Evolutionary conservation across 2,888 invertebrate genomes (phyloP), one percentile per base, ranked within the genome.

Genomic region (Lasioglossum zephyrum): DNA sequence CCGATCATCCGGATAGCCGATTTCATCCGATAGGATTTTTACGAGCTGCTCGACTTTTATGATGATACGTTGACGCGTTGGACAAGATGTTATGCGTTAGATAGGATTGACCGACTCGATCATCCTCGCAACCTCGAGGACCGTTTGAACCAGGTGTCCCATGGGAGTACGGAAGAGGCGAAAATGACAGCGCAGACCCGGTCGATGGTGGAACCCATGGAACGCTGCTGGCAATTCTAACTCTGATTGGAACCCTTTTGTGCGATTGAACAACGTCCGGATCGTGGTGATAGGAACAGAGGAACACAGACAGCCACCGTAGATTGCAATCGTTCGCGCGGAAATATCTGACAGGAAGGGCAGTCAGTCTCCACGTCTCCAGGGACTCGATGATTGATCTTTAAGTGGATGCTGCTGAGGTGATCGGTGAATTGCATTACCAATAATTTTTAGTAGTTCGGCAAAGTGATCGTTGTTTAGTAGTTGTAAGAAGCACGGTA

Each of bases 381-480:
- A 36, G n/a, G 44, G 57, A 16, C 11, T 63, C n/a, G n/a, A 44
- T 22, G 44, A 76, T 63, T 44, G 60, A 76, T 76, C 75, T 31
- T 76, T 26, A 76, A 76, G 75, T 39, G 75, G 44, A 76, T 44
- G 41, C 18, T 44, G 44, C 18, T 44, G 44, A 4, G 18, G 41
- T 9, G 31, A 44, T 44, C 44, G 63, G 75, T 76, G 63, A 76
- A 60, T 76, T 31, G 16, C 26, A 41, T 26, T n/a, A n/a, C 22
- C 9, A 53, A 53, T 53, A 22, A 53, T 53, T 53, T 53, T 53
- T 22, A 3, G 53, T 53, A 53, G 8, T 22, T 53, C 31, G 31
- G 22, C 22, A 22, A 2, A 8, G 8, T 22, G 53, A 49, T 8
- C 53, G 8, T 8, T 53, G 53, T 22, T 22, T 8, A 22, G 8